phyloP scores from a whole-genome alignment of 2,888 invertebrate species.

The Copidosoma aretas region DNA sequence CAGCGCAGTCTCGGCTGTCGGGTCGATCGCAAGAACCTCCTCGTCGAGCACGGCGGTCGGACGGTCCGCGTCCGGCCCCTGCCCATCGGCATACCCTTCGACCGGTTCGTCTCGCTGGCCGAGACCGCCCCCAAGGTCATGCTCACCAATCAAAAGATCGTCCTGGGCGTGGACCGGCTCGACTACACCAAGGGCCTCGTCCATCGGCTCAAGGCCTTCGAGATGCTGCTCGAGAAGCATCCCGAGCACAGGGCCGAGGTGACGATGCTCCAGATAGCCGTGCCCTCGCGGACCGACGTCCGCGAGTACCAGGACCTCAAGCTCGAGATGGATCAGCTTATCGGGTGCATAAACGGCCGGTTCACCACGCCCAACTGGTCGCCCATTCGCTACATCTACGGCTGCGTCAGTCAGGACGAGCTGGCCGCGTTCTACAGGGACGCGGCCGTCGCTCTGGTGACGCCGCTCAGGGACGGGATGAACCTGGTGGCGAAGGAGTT shows the following conservation, averaged over 20 bases:
- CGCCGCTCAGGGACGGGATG: conserved; percentile 89
- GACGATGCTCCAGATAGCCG: conserved; percentile 82
- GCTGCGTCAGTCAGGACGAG: conserved; percentile 85
- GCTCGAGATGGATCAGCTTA: conserved; percentile 88
- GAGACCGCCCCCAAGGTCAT: conserved; percentile 70
- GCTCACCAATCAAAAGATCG: conserved; percentile 79
- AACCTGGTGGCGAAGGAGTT: conserved; percentile 92
- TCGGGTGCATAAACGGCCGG: conserved; percentile 85
- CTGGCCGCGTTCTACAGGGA: conserved; percentile 87
- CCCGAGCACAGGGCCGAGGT: conserved; percentile 84
- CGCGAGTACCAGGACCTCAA: conserved; percentile 89
- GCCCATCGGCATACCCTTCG: conserved; percentile 89
- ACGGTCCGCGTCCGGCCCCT: conserved; percentile 83
- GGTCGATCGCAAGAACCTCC: conserved; percentile 84
- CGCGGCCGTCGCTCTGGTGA: conserved; percentile 85
- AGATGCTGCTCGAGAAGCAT: conserved; percentile 79
- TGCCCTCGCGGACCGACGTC: conserved; percentile 88
- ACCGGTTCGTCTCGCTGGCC: conserved; percentile 82
- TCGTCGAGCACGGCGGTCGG: conserved; percentile 87
- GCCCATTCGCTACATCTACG: conserved; percentile 88
- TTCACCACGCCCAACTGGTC: conserved; percentile 93
- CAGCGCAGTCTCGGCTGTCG: conserved; percentile 86
- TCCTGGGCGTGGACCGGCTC: conserved; percentile 86
- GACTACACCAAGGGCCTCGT: conserved; percentile 92
- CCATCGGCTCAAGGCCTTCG: conserved; percentile 82